Evolutionary conservation across 2,888 invertebrate species (phyloP), one percentile per base, ranked within the genome.

Genomic region (Drosophila paramelanica): DNA sequence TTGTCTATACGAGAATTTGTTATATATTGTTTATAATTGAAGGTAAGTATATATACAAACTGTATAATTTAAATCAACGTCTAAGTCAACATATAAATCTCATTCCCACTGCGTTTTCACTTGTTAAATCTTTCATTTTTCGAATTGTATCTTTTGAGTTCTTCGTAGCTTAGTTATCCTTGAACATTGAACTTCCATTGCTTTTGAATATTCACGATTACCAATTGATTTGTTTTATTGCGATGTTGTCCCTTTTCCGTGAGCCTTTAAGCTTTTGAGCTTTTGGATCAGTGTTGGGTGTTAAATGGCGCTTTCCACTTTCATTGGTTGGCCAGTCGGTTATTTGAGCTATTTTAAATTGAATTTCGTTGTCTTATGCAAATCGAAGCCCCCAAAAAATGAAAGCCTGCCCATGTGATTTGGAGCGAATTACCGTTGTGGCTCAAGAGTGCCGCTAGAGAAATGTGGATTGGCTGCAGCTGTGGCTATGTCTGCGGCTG

Each of bases 361-460:
- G 14, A 27, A 61, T 62, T 47, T 60, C 42, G 43, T 61, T 53
- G 41, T 64, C 68, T 57, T 86, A 83, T 84, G 87, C 78, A 84
- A 86, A 84, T 88, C 68, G 66, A 51, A 56, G 41, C 50, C 42
- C 59, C 71, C 71, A 74, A 74, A 80, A 77, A 88, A 88, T 66
- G 89, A 83, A 88, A 86, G 83, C 78, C 88, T 81, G 51, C 46
- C 53, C 56, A 69, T 60, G 68, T 56, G 87, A 84, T 84, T 83
- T 83, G 49, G 83, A 86, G 85, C 83, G 81, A 86, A 67, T 53
- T 78, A 88, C 88, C 83, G 83, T 84, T 88, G 84, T 70, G 73
- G 55, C 58, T 52, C 45, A 43, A 58, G 47, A 69, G 57, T 55
- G 64, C 56, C 68, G 65, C 73, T 87, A 85, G 74, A 82, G 88